phyloP scores from a whole-genome alignment of 2,888 invertebrate genomes.

The Plebejus argus region DNA sequence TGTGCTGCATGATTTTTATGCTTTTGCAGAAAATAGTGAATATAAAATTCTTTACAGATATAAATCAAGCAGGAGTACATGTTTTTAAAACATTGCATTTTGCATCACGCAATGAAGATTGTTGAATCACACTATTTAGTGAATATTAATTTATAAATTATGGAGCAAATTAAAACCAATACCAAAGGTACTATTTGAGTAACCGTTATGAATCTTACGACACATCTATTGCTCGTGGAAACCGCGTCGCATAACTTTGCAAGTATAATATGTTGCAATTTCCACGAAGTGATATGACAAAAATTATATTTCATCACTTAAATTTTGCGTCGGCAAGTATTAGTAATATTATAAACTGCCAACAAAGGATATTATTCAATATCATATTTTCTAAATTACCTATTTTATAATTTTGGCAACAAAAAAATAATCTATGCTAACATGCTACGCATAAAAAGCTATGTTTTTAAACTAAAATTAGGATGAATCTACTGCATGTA shows the following conservation, averaged over 20 bases:
- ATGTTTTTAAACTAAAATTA: slow-evolving; percentile 18
- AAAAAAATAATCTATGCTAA: slow-evolving; percentile 2
- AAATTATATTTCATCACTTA: neutral
- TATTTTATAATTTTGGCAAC: neutral
- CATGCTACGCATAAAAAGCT: slow-evolving; percentile 19
- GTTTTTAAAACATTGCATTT: neutral
- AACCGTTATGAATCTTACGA: neutral
- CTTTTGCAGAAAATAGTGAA: slow-evolving; percentile 13
- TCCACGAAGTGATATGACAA: slow-evolving; percentile 4
- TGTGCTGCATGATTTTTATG: slow-evolving; percentile 31
- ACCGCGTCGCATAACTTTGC: neutral
- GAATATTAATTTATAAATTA: too few relatives aligned
- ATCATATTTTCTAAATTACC: neutral
- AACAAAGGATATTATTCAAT: neutral
- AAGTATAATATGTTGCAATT: slow-evolving; percentile 13
- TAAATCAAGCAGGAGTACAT: neutral
- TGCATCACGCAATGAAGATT: too few relatives aligned
- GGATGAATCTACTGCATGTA: slow-evolving; percentile 28
- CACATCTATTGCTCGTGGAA: neutral
- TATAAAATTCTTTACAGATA: neutral
- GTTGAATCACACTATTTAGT: neutral
- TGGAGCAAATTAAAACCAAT: neutral
- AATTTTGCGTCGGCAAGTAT: neutral
- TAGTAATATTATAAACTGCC: neutral
- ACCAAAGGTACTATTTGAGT: neutral